These are phyloP conservation scores for Papilio gigon DNA, from an alignment of 2,888 invertebrate species.

Conservation along the genomic window DNA sequence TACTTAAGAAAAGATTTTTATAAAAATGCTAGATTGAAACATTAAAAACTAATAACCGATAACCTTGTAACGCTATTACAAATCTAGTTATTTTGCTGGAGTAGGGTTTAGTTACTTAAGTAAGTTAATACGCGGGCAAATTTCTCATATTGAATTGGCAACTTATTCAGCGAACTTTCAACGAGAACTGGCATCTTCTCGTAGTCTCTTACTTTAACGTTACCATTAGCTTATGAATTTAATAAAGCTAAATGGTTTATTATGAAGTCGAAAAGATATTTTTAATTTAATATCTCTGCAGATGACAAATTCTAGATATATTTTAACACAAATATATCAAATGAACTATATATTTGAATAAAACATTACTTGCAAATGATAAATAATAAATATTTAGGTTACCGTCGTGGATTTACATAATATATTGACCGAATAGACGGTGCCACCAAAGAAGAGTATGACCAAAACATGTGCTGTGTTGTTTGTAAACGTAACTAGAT, in stretches of 20 bases:
- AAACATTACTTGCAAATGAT: not conserved
- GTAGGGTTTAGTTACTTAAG: too few relatives aligned
- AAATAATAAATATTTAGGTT: too few relatives aligned
- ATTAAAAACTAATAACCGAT: not conserved
- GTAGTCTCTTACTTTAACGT: not conserved
- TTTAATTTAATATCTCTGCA: not conserved
- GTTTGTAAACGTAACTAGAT: slow-evolving; percentile 41
- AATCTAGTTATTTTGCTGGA: too few relatives aligned
- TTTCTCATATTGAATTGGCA: not conserved
- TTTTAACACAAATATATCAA: not conserved
- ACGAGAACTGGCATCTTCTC: too few relatives aligned
- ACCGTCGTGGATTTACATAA: not conserved
- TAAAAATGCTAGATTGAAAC: not conserved
- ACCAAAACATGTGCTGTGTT: slow-evolving; percentile 29
- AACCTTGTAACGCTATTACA: too few relatives aligned
- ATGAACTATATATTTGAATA: not conserved
- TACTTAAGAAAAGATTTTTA: too few relatives aligned
- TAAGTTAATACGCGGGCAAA: too few relatives aligned
- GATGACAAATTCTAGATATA: too few relatives aligned
- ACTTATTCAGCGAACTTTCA: not conserved
- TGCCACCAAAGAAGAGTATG: slow-evolving; percentile 39
- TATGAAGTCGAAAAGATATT: not conserved
- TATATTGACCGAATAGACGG: slow-evolving; percentile 4
- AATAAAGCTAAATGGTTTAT: not conserved
- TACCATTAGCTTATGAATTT: slow-evolving; percentile 6